Conservation (phyloP, 1,140 invertebrate genomes). For the Heliconius himera region DNA sequence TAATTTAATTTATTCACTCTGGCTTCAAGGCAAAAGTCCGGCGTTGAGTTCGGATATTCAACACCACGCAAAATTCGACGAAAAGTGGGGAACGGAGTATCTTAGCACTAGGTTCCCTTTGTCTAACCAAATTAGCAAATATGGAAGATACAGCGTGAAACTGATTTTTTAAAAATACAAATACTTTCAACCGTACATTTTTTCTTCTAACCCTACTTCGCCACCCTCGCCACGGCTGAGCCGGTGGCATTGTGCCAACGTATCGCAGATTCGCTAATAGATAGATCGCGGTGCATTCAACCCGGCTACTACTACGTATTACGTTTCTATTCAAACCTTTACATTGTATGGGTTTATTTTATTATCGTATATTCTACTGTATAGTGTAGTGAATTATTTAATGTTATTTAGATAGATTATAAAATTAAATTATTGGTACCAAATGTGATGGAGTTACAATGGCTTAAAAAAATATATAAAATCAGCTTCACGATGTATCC, state of each 20-base stretch:
- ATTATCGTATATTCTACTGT: neutral
- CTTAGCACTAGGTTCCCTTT: too few species aligned
- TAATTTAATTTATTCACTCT: too few species aligned
- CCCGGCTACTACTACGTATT: constrained; percentile 8
- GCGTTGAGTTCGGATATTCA: too few species aligned
- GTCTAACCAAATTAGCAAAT: too few species aligned
- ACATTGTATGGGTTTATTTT: neutral
- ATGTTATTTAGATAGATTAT: neutral
- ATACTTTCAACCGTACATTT: neutral
- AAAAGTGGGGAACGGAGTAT: too few species aligned
- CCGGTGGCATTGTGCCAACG: constrained; percentile 46
- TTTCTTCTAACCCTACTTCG: constrained; percentile 28
- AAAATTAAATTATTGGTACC: neutral
- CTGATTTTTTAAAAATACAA: neutral
- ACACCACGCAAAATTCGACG: too few species aligned
- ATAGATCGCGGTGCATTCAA: constrained; percentile 50
- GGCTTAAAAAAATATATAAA: too few species aligned
- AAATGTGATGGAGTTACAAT: neutral
- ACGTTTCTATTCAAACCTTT: constrained; percentile 8
- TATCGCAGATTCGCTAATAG: constrained; percentile 57
- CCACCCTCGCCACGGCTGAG: constrained; percentile 16
- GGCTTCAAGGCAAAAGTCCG: too few species aligned
- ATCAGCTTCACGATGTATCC: too few species aligned
- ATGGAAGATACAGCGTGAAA: too few species aligned
- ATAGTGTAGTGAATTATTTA: neutral